These are phyloP conservation scores for Allolobophora icterica DNA, from an alignment of 2,888 invertebrate species.

Conservation along the genomic window DNA sequence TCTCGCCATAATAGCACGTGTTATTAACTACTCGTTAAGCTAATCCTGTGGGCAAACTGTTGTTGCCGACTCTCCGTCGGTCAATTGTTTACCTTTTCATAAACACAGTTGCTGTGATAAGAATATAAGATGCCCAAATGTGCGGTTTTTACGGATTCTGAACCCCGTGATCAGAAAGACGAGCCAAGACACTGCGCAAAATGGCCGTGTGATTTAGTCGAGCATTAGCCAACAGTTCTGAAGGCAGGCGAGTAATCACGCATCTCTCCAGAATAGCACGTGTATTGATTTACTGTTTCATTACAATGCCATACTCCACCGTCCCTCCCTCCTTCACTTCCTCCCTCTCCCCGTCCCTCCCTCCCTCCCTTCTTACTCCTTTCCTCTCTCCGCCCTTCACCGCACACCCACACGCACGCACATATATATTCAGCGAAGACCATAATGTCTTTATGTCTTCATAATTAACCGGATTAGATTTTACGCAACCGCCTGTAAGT, in stretches of 20 bases:
- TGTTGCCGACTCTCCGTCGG: neutral
- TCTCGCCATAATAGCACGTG: too few relatives aligned
- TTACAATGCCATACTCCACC: neutral
- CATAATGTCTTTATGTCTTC: constrained; percentile 1
- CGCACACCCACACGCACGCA: neutral
- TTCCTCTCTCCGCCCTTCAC: neutral
- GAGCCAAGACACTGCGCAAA: neutral
- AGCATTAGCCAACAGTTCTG: neutral
- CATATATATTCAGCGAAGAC: neutral
- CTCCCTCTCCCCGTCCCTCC: neutral
- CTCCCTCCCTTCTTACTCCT: neutral
- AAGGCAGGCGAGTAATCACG: neutral
- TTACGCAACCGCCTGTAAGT: constrained; percentile 11
- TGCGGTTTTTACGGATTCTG: neutral
- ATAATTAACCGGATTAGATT: constrained; percentile 17
- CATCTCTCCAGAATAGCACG: neutral
- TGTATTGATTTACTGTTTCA: neutral
- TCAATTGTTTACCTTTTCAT: neutral
- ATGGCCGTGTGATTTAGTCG: neutral
- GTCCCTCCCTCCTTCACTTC: neutral
- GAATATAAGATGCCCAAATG: neutral
- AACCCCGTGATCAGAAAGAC: neutral
- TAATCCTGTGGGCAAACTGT: neutral
- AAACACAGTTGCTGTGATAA: neutral
- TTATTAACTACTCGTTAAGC: neutral